Evolutionary conservation across 2,888 invertebrate genomes (phyloP).

Genomic region (Alloplasta piceator): DNA sequence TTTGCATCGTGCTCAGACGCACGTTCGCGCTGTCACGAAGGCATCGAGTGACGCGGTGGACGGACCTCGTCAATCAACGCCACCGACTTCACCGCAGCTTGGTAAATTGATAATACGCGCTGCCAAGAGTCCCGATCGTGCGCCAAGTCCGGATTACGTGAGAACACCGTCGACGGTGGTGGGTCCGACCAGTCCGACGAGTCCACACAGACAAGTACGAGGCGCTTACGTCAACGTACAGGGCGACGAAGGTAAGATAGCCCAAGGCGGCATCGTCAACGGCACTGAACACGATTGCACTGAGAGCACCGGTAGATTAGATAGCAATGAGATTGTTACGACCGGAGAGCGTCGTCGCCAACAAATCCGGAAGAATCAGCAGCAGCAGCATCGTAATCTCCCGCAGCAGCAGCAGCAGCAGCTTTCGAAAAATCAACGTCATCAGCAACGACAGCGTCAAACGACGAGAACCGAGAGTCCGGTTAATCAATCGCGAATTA

Average conservation of each 20-base stretch:
- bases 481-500: slow-evolving; percentile 64
- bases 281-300: slow-evolving; percentile 74
- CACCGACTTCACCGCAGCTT: slow-evolving; percentile 87
- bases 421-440: slow-evolving; percentile 35
- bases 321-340: slow-evolving; percentile 61
- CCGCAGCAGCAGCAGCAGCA: slow-evolving; percentile 34
- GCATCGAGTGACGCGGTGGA: slow-evolving; percentile 82
- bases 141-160: slow-evolving; percentile 80
- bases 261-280: slow-evolving; percentile 57
- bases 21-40: slow-evolving; percentile 83
- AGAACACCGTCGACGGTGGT: slow-evolving; percentile 87
- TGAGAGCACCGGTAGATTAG: slow-evolving; percentile 76
- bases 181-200: slow-evolving; percentile 84
- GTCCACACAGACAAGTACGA: slow-evolving; percentile 82
- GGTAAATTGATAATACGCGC: slow-evolving; percentile 88
- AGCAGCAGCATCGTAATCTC: slow-evolving; percentile 37
- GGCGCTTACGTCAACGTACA: slow-evolving; percentile 91
- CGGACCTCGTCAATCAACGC: slow-evolving; percentile 76
- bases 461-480: slow-evolving; percentile 60
- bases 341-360: slow-evolving; percentile 36
- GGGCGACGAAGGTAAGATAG: slow-evolving; percentile 89
- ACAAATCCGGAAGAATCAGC: slow-evolving; percentile 32
- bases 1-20: slow-evolving; percentile 82
- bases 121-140: slow-evolving; percentile 82
- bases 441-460: slow-evolving; percentile 28